Conservation (phyloP, 2,113 vertebrate genomes). For the Ptychochromis oligacanthus region DNA sequence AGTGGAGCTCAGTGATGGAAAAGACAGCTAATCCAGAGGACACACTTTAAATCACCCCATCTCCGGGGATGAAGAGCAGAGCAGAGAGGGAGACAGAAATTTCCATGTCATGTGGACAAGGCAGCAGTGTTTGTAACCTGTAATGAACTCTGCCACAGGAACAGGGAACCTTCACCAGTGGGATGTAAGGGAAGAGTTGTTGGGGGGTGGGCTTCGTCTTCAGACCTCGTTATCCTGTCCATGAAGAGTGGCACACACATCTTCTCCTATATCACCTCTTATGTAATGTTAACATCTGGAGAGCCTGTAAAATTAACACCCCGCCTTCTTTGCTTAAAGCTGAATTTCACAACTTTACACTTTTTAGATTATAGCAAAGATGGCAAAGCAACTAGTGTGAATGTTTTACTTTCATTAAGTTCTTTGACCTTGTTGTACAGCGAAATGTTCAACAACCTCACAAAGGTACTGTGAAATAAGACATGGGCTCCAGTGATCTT, state of each 20-base stretch:
- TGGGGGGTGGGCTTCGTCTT: not conserved
- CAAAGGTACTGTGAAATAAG: not conserved
- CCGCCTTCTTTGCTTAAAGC: slow-evolving; percentile 14
- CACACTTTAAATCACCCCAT: slow-evolving; percentile 30
- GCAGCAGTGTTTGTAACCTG: slow-evolving; percentile 19
- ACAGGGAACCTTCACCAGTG: not conserved
- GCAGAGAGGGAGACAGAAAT: slow-evolving; percentile 16
- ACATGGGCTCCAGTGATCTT: not conserved
- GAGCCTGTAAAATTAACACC: slow-evolving; percentile 11
- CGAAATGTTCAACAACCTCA: not conserved
- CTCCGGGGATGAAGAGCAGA: slow-evolving; percentile 14
- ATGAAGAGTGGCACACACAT: not conserved
- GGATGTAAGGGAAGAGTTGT: not conserved
- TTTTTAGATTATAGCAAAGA: not conserved
- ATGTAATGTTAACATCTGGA: slow-evolving; percentile 37
- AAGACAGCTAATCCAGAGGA: slow-evolving; percentile 42
- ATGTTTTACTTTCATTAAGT: not conserved
- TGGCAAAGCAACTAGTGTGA: not conserved
- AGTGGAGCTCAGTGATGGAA: slow-evolving; percentile 19
- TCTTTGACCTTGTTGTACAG: not conserved
- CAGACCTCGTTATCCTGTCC: not conserved
- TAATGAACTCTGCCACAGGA: slow-evolving; percentile 21
- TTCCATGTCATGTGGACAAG: slow-evolving; percentile 9
- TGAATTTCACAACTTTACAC: slow-evolving; percentile 7
- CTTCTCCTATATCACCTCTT: not conserved